Evolutionary conservation across 1,140 invertebrate genomes (phyloP).

Genomic region (Nasonia longicornis): DNA sequence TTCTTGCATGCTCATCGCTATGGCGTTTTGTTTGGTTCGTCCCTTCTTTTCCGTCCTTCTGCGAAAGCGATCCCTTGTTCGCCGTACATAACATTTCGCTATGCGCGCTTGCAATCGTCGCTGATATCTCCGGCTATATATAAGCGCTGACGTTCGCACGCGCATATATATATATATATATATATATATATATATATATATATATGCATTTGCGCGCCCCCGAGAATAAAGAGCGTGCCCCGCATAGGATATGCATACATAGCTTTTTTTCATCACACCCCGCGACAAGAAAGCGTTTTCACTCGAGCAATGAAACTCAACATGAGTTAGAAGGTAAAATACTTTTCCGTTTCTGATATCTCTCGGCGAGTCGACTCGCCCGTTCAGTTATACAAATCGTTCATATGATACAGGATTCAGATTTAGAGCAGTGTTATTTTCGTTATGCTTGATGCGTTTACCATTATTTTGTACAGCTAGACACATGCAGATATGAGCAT

Average conservation of each 20-base stretch:
- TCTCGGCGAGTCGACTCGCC: conserved; percentile 9
- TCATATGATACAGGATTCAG: conserved; percentile 20
- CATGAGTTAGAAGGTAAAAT: conserved; percentile 40
- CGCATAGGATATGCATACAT: background rate
- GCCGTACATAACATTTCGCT: conserved; percentile 19
- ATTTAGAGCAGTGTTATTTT: conserved; percentile 21
- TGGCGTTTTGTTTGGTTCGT: background rate
- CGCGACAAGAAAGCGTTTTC: conserved; percentile 10
- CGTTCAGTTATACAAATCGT: conserved; percentile 29
- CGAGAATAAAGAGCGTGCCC: too few relatives aligned
- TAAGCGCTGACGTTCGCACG: background rate
- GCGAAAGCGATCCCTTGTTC: conserved; percentile 24
- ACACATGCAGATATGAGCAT: conserved; percentile 38
- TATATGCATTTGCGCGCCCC: too few relatives aligned
- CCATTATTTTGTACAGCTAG: conserved; percentile 37
- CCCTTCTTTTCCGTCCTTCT: background rate
- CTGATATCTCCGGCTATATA: background rate
- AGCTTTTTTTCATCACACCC: conserved; percentile 13
- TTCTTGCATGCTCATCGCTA: background rate
- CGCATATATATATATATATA: background rate
- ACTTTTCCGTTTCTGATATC: conserved; percentile 5
- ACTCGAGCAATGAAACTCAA: conserved; percentile 39
- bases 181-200: too few relatives aligned
- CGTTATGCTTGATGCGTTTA: conserved; percentile 13
- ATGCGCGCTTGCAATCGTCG: conserved; percentile 14